Percentiles rank a stretch among this genome's conserved stretches.
Evolutionary conservation across 2,888 invertebrate genomes (phyloP).

Genomic region (Gisinianus flammeolus): DNA sequence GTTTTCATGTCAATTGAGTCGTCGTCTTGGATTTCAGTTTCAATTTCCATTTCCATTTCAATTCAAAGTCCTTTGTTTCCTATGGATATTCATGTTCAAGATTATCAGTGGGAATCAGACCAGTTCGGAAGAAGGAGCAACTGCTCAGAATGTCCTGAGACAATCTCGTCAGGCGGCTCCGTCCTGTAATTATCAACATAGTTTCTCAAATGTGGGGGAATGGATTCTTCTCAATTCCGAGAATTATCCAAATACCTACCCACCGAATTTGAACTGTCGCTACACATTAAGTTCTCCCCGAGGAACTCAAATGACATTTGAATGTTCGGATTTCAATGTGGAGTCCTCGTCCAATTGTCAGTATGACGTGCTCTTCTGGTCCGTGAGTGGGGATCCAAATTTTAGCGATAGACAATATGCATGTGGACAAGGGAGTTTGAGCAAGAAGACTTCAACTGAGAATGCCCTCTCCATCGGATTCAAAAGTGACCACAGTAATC

Average conservation of each 20-base stretch:
- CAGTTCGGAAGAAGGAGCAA: too few species aligned
- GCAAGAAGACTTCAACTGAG: background rate
- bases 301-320: conserved; percentile 42
- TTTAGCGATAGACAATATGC: conserved; percentile 29
- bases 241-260: conserved; percentile 42
- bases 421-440: conserved; percentile 46
- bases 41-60: too few species aligned
- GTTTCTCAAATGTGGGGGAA: conserved; percentile 42
- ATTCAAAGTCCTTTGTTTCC: too few species aligned
- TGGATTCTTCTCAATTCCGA: conserved; percentile 41
- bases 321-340: conserved; percentile 49
- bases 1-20: too few species aligned
- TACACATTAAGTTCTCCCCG: conserved; percentile 42
- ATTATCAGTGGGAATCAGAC: too few species aligned
- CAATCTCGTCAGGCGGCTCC: conserved; percentile 3
- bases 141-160: background rate
- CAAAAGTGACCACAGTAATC: conserved; percentile 36
- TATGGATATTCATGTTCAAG: too few species aligned
- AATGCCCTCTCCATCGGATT: conserved; percentile 47
- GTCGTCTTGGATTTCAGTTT: too few species aligned
- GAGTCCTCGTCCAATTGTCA: conserved; percentile 40
- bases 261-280: conserved; percentile 41
- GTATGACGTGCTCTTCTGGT: conserved; percentile 46
- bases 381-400: conserved; percentile 42
- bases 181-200: conserved; percentile 20